Evolutionary conservation across 2,888 invertebrate species (phyloP), one percentile per base, ranked within the genome.

Genomic region (Coleophora deauratella): DNA sequence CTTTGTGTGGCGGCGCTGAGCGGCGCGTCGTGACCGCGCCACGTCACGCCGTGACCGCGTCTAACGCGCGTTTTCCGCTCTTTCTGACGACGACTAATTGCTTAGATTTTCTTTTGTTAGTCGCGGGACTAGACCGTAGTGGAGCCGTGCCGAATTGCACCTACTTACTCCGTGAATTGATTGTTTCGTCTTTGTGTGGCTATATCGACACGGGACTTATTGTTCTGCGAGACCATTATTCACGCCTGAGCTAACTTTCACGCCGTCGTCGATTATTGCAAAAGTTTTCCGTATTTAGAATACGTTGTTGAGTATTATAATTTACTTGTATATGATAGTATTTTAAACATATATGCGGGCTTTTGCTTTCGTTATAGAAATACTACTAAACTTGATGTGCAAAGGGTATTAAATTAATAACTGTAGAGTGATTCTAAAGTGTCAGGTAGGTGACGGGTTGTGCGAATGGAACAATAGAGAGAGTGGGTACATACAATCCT

Each of bases 101-200:
- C 84, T 84, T 80, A 81, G 81, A 82, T 84, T 84, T 85, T 78
- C 84, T 82, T 84, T 84, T 81, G 84, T 82, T 84, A 78, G 82
- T 82, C 79, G 76, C 80, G 84, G 78, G 73, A 78, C 77, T 72
- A 71, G 71, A 71, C 65, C 72, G 75, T 61, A 70, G 71, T 66
- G 67, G 62, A 74, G 71, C 80, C 84, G 78, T 76, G 70, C 66
- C 84, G 75, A 82, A 84, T 85, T 69, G 63, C 80, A 77, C 82
- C 81, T 85, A 85, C 84, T 85, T 84, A 82, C 79, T 72, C 70
- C 62, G 68, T 77, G 77, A 82, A 85, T 85, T 82, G 84, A 85
- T 84, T 82, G 82, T 82, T 81, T 78, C 81, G 80, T 81, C 81
- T 79, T 79, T 82, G 79, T 79, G 74, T 71, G 66, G 65, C 74